A percentile compares a stretch with the other conserved stretches of the same genome.
Evolutionary conservation across 2,113 vertebrate genomes (phyloP).

Genomic region (Actinemys pallida): DNA sequence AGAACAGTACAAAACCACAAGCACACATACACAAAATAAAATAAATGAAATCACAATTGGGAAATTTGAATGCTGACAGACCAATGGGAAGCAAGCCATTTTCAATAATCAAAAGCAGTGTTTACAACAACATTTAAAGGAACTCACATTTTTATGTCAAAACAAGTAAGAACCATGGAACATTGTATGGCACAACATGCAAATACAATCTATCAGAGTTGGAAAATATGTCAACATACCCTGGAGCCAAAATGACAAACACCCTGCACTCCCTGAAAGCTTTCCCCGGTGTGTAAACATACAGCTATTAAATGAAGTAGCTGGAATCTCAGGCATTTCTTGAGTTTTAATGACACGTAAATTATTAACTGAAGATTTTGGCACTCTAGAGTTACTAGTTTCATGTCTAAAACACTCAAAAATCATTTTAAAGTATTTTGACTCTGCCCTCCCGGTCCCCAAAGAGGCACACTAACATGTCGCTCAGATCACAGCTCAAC

Average conservation of each 20-base stretch:
- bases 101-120: slow-evolving; percentile 61
- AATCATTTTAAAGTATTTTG: slow-evolving; percentile 21
- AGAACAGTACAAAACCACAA: slow-evolving; percentile 30
- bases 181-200: slow-evolving; percentile 62
- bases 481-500: neutral
- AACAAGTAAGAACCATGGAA: slow-evolving; percentile 68
- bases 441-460: neutral
- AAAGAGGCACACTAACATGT: neutral
- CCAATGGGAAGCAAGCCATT: slow-evolving; percentile 55
- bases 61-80: slow-evolving; percentile 63
- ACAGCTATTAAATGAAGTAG: slow-evolving; percentile 70
- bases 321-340: slow-evolving; percentile 71
- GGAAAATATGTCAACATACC: slow-evolving; percentile 70
- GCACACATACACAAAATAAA: neutral
- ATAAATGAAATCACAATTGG: slow-evolving; percentile 48
- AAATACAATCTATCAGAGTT: slow-evolving; percentile 63
- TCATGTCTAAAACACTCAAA: slow-evolving; percentile 61
- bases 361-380: slow-evolving; percentile 74
- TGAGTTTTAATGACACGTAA: slow-evolving; percentile 68
- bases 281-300: slow-evolving; percentile 73
- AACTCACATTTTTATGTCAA: slow-evolving; percentile 70
- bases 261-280: slow-evolving; percentile 61
- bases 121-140: slow-evolving; percentile 64
- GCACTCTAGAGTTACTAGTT: slow-evolving; percentile 53
- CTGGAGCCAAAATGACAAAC: slow-evolving; percentile 67